Percentiles rank a stretch among this genome's conserved stretches.
Conservation (phyloP, 2,888 invertebrate species). For the Diarsia mendica region DNA sequence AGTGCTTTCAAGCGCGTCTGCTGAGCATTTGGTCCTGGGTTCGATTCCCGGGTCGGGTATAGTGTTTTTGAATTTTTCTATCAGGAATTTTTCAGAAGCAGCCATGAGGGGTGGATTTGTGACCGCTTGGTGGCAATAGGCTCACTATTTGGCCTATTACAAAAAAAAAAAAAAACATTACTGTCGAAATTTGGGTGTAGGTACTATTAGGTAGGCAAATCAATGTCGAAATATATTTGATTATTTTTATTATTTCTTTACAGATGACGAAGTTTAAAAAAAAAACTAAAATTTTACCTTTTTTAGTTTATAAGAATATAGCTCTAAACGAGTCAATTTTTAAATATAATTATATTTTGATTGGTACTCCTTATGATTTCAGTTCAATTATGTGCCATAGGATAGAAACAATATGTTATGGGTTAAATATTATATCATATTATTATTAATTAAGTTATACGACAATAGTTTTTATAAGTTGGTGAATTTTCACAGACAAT, state of each 20-base stretch:
- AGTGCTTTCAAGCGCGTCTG: too few relatives aligned
- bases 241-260: constrained; percentile 13
- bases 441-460: constrained; percentile 23
- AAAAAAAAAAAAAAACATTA: too few relatives aligned
- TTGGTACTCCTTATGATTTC: constrained; percentile 49
- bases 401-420: constrained; percentile 36
- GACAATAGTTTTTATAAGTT: constrained; percentile 23
- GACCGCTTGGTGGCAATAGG: too few relatives aligned
- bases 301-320: constrained; percentile 21
- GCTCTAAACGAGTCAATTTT: constrained; percentile 45
- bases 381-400: constrained; percentile 60
- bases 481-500: background rate
- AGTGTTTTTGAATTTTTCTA: too few relatives aligned
- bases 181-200: too few relatives aligned
- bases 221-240: background rate
- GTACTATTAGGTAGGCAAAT: too few relatives aligned
- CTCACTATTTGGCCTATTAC: too few relatives aligned
- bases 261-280: constrained; percentile 44
- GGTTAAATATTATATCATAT: constrained; percentile 5
- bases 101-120: too few relatives aligned
- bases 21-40: too few relatives aligned
- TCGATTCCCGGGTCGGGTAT: too few relatives aligned
- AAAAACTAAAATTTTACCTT: constrained; percentile 37
- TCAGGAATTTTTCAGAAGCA: too few relatives aligned
- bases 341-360: constrained; percentile 21